A percentile compares a stretch with the other conserved stretches of the same genome.
These are phyloP conservation scores for Palythoa caribaeorum DNA, from an alignment of 92 coral and sea anemone genomes.

Conservation along the genomic window DNA sequence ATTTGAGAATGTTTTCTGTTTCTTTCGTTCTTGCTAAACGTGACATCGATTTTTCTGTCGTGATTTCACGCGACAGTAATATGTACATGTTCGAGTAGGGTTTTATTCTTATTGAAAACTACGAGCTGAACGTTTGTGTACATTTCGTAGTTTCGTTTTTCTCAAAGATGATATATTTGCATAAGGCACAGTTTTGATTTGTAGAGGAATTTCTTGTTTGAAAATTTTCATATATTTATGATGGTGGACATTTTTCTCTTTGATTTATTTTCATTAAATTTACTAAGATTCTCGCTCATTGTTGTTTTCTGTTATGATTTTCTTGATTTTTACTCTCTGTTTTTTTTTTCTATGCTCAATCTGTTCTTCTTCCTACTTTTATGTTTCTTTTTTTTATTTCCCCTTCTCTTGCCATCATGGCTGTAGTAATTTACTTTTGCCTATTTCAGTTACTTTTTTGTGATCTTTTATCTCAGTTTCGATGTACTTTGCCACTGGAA, in stretches of 20 bases:
- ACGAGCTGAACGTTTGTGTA: constrained; percentile 56
- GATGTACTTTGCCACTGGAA: constrained; percentile 15
- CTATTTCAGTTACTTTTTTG: neutral
- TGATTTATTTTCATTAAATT: constrained; percentile 91
- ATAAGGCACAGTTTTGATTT: constrained; percentile 66
- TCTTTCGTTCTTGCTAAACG: neutral
- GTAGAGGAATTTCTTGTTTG: constrained; percentile 71
- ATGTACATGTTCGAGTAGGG: constrained; percentile 19
- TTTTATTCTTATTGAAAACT: constrained; percentile 48
- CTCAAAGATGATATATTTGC: constrained; percentile 75
- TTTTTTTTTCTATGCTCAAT: constrained; percentile 24
- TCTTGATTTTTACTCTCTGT: constrained; percentile 39
- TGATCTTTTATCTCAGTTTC: constrained; percentile 26
- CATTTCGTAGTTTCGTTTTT: constrained; percentile 73
- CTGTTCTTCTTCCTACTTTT: constrained; percentile 46
- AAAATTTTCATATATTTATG: constrained; percentile 37
- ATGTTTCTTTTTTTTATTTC: constrained; percentile 30
- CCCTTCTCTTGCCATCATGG: neutral
- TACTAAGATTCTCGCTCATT: constrained; percentile 71
- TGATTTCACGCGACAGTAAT: neutral
- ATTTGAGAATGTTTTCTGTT: constrained; percentile 11
- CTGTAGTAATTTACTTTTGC: neutral
- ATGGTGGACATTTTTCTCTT: constrained; percentile 58
- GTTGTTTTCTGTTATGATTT: constrained; percentile 71
- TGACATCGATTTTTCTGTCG: constrained; percentile 18